These are phyloP conservation scores for Oncorhynchus clarkii DNA, from an alignment of 2,113 vertebrate genomes.

Conservation along the genomic window DNA sequence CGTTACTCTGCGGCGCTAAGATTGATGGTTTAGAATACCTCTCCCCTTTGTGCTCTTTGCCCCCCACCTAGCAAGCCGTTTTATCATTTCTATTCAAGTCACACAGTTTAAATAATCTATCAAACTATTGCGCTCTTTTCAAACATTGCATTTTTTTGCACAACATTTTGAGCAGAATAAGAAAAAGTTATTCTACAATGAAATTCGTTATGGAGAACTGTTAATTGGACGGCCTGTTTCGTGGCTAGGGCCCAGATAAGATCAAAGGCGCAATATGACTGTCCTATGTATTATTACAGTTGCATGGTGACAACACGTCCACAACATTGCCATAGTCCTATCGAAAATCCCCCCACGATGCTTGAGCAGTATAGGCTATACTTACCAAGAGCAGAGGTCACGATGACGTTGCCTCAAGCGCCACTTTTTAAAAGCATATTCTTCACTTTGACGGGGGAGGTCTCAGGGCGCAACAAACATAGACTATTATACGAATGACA, in stretches of 20 bases:
- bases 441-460: no score
- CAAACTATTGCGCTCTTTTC: constrained; percentile 68
- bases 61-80: constrained; percentile 74
- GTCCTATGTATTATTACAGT: not conserved
- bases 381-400: constrained; percentile 33
- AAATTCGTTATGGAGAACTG: not conserved
- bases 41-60: constrained; percentile 69
- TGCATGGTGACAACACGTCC: not conserved
- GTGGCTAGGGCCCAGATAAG: not conserved
- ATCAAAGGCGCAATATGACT: not conserved
- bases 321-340: no score
- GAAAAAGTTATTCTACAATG: no score
- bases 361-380: not conserved
- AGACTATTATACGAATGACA: not conserved
- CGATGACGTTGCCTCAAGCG: constrained; percentile 62
- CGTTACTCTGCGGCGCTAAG: constrained; percentile 63
- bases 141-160: constrained; percentile 12
- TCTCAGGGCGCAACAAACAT: not conserved
- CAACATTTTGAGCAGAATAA: constrained; percentile 10
- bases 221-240: not conserved
- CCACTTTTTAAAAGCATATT: constrained; percentile 43
- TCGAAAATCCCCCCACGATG: not conserved
- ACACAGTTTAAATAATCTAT: constrained; percentile 71
- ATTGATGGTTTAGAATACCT: constrained; percentile 76
- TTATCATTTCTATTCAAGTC: constrained; percentile 78